Evolutionary conservation across 2,888 invertebrate species (phyloP), one percentile per base, ranked within the genome.

Genomic region (Amiota communis): DNA sequence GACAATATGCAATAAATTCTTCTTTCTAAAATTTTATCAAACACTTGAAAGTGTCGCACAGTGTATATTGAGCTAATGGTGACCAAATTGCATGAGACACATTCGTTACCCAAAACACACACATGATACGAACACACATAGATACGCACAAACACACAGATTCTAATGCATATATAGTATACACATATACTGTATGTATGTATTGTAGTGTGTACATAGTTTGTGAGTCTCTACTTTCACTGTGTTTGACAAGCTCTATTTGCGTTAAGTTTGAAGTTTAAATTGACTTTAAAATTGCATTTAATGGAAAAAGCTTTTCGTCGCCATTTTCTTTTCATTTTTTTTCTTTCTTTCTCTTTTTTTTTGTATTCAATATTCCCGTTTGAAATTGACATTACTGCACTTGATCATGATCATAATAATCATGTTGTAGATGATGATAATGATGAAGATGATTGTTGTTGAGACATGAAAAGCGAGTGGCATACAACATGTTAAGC

Each of bases 221-320:
- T 6, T 36, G 36, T 20, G 49, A 48, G 15, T 13, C 47, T 20
- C 48, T 36, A 63, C 46, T 72, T n/a, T 15, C 51, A 9, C 82
- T 84, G 82, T 59, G 71, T 72, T 73, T 84, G 82, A 84, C 82
- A 84, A 81, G 67, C 76, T 78, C 77, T 82, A 81, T 82, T 82
- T 82, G 81, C 75, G 81, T 82, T 82, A 77, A 79, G 75, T 80
- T 81, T 71, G 70, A 75, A 80, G 79, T 79, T 82, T 76, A 84
- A 82, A 82, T 82, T 82, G 80, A 82, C 82, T 82, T 82, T 78
- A 82, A 82, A 82, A 84, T 82, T 84, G 82, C 81, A 81, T 82
- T 83, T 79, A 80, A 82, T 78, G 79, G 81, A 76, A 76, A 79
- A 74, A 70, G 76, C 75, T 75, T 76, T 74, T 56, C 71, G 65